Percentiles rank a stretch among this genome's conserved stretches.
Evolutionary conservation across 1,140 invertebrate species (phyloP).

Genomic region (Nylanderia fulva): DNA sequence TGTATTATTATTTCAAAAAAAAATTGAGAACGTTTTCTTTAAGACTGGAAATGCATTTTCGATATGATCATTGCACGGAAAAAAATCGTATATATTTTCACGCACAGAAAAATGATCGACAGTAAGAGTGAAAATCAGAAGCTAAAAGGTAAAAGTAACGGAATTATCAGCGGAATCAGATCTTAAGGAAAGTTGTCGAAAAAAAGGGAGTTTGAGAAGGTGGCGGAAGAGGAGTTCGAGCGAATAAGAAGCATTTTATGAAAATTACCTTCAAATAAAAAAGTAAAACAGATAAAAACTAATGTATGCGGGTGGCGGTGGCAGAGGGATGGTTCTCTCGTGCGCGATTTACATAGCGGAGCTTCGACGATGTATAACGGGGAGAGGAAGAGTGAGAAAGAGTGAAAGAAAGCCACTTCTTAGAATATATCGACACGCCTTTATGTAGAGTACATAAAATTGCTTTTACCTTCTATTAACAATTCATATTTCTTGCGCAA

Average conservation of each 20-base stretch:
- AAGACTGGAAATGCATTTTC: background rate
- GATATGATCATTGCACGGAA: background rate
- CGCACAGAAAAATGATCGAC: background rate
- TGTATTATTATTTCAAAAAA: background rate
- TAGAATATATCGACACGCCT: slow-evolving; percentile 82
- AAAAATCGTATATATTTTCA: slow-evolving; percentile 18
- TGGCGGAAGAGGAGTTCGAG: slow-evolving; percentile 23
- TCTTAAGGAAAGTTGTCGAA: slow-evolving; percentile 1
- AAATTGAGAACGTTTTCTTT: background rate
- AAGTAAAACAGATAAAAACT: slow-evolving; percentile 84
- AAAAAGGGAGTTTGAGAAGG: background rate
- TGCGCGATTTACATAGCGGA: slow-evolving; percentile 80
- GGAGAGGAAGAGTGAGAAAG: background rate
- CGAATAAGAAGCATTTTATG: slow-evolving; percentile 78
- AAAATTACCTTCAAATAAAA: slow-evolving; percentile 83
- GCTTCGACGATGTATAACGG: slow-evolving; percentile 59
- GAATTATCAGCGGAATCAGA: slow-evolving; percentile 47
- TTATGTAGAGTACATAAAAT: slow-evolving; percentile 85
- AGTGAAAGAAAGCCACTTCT: slow-evolving; percentile 63
- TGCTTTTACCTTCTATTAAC: slow-evolving; percentile 86
- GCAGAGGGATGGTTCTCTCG: slow-evolving; percentile 56
- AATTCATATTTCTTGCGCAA: slow-evolving; percentile 85
- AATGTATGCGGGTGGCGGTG: slow-evolving; percentile 81
- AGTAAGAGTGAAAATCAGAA: slow-evolving; percentile 2
- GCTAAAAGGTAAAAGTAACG: slow-evolving; percentile 31